Base-by-base conservation (phyloP, 2,113 vertebrate genomes). In the Mesembrinibis cayennensis region DNA sequence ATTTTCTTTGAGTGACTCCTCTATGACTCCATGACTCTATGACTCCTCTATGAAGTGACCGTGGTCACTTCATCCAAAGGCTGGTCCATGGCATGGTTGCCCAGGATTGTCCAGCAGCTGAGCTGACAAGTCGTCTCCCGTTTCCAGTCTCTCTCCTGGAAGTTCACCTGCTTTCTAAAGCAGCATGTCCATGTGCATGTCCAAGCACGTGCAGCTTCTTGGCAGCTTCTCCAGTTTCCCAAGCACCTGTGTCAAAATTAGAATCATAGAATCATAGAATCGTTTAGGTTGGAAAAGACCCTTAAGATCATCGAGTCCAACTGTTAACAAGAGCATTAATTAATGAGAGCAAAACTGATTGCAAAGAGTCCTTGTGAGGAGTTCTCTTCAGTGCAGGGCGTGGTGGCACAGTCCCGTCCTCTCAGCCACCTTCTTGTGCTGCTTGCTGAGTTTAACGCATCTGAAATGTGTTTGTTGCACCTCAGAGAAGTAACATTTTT, bases 41-140 rank as follows among this genome's bases (percentile, higher is more conserved):
- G 40, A 74, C 13, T 82, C 18, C 21, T n/a, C 49, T 70, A 5
- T n/a, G 32, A 70, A 50, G 21, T 53, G 21, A 44, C 52, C 12
- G 9, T 14, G 38, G 25, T 62, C 36, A 21, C n/a, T 74, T 29
- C 36, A 53, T 38, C 61, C 61, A 87, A 53, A 69, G 23, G 22
- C 42, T 67, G 36, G 13, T 14, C 55, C 18, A 8, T 29, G 55
- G 12, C 45, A 21, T 20, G 34, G 26, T 42, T 65, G 22, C 62
- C 36, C 0, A 1, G 38, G 36, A 38, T 7, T 65, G 49, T n/a
- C 27, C 23, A 74, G 27, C 26, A 84, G 23, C 52, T 82, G 65
- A 47, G 15, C 18, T 65, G 40, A 61, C 21, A 56, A 55, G 23
- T 67, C 1, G 0, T n/a, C 40, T 84, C 58, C 1, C 1, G 5